Evolutionary conservation across 2,797 vertebrate species (phyloP), one percentile per base, ranked within the genome.

Genomic region (Premnoplex brunnescens): DNA sequence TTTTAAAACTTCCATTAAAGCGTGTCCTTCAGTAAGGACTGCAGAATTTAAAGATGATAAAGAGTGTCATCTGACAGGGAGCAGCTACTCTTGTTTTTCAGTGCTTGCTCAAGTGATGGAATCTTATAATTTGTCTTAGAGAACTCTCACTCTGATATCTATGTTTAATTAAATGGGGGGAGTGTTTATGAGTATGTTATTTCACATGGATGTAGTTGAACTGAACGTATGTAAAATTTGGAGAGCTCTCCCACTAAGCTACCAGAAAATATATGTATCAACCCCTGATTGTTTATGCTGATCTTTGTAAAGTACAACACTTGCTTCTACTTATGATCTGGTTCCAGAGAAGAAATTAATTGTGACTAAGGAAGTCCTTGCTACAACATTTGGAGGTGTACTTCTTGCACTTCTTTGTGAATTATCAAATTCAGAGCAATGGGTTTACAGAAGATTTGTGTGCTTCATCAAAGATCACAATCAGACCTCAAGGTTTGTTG

Each of bases 381-480:
- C 64, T 67, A 66, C 44, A 88, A 60, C 66, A 66, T 37, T 88
- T 63, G 56, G 60, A 92, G 52, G 24, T 64, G 41, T n/a, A 64
- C 49, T 88, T 81, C 54, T 74, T 44, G 48, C 17, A 44, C 20
- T 63, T 82, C 51, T 90, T 37, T 79, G 52, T 82, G 46, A 76
- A 18, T 62, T 76, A 56, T 6, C 26, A 80, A 75, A 87, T 73
- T 80, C 67, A 76, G 51, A 88, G 55, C 74, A 91, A 89, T 36
- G 71, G 32, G 62, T 66, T 87, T 83, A 88, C 59, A 73, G 19
- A 89, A 91, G 60, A 75, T 55, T 58, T 89, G 41, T 87, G 89
- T 88, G 72, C 92, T 95, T 95, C 63, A 83, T 79, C 64, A 66
- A 89, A 93, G 88, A 91, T 84, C 78, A 88, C 75, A 80, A 92